These are phyloP conservation scores for Subanguina moxae DNA, from an alignment of 1,140 invertebrate genomes.

Conservation along the genomic window DNA sequence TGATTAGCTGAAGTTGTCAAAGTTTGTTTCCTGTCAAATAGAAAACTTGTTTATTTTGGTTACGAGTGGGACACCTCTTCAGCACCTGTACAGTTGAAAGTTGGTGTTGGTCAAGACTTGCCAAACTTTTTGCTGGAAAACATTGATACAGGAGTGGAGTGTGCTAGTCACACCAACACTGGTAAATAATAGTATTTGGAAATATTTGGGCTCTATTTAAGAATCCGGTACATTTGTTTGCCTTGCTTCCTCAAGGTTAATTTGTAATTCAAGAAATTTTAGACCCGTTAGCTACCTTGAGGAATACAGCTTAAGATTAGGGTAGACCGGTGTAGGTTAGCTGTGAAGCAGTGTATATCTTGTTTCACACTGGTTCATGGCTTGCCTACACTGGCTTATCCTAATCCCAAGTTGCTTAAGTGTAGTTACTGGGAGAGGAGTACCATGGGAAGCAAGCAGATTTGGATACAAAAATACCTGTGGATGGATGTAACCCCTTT, in stretches of 20 bases:
- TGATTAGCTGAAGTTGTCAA: conserved; percentile 11
- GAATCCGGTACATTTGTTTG: neutral
- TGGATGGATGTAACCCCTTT: conserved; percentile 4
- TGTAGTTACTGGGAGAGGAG: too few relatives aligned
- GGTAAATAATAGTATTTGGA: conserved; percentile 20
- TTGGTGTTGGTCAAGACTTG: conserved; percentile 40
- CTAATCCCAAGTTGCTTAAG: too few relatives aligned
- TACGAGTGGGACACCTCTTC: conserved; percentile 31
- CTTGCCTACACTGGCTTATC: too few relatives aligned
- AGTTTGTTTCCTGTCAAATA: neutral
- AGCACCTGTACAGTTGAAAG: conserved; percentile 34
- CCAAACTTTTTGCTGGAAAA: conserved; percentile 44
- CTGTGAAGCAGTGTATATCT: too few relatives aligned
- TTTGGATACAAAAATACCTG: too few relatives aligned
- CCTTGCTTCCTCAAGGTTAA: neutral
- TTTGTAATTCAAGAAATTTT: too few relatives aligned
- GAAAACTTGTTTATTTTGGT: conserved; percentile 24
- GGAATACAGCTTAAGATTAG: too few relatives aligned
- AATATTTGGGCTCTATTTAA: neutral
- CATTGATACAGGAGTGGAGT: conserved; percentile 34
- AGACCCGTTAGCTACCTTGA: too few relatives aligned
- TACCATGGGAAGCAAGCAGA: too few relatives aligned
- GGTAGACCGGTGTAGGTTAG: too few relatives aligned
- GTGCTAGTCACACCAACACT: conserved; percentile 48
- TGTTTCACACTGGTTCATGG: too few relatives aligned